Base-by-base conservation (phyloP, 1,140 invertebrate genomes). In the Leguminivora glycinivorella region DNA sequence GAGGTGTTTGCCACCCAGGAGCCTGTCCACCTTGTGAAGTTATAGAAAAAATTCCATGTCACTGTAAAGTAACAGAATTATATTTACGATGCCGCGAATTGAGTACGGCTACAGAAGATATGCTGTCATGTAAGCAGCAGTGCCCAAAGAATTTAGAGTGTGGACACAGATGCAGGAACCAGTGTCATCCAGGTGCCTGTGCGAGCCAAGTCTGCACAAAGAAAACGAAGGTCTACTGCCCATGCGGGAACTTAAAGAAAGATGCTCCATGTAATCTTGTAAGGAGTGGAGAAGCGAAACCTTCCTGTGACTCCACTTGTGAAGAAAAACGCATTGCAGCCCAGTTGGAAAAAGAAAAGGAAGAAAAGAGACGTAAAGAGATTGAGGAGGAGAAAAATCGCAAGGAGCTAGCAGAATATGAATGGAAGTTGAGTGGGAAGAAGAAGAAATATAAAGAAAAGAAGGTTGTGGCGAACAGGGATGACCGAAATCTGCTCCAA, bases 91-190 rank as follows among this genome's bases (percentile, higher is more conserved):
- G 98, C 82, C 84, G 85, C 38, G 93, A 95, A 76, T 94, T 96
- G 79, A 94, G 92, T 6, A 84, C 87, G 12, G 90, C 93, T 2
- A 92, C 94, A 31, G 93, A 88, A 38, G 87, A 92, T 73, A 84
- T 95, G 74, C 92, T 95, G 26, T 95, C 94, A 70, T 98, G 97
- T 84, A 94, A 95, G 60, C 97, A 97, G 85, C 96, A 96, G 71
- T 99, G 98, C 84, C 95, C 97, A 1, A 97, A 95, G 91, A 95
- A 95, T 93, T 94, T 95, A 77, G 75, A 92, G 24, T 96, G 95
- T 83, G 95, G 95, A 0, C 97, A 98, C 91, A 93, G 95, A 12
- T 98, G 97, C 87, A 92, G 92, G 14, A 91, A 93, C 25, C 92
- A 93, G 22, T 98, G 97, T 81, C 97, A 99, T 88, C 87, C 94